These are phyloP conservation scores for Polypedilum vanderplanki DNA, from an alignment of 1,140 invertebrate species.

Conservation along the genomic window DNA sequence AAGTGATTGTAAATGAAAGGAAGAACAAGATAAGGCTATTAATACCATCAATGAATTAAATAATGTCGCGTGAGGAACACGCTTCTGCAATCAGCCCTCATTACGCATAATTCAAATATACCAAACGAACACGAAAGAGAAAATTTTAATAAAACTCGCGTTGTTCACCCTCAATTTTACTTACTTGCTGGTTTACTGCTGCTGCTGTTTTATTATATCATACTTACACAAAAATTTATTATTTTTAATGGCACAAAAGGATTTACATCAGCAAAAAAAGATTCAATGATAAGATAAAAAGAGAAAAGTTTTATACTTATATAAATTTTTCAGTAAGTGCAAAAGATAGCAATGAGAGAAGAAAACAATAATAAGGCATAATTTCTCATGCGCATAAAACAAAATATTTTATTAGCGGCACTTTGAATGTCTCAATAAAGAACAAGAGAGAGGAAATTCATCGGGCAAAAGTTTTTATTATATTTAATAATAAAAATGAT, in stretches of 20 bases:
- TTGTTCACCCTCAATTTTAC: background rate
- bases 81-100: slow-evolving; percentile 16
- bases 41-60: slow-evolving; percentile 19
- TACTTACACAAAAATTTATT: background rate
- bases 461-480: background rate
- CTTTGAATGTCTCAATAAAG: background rate
- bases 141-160: slow-evolving; percentile 5
- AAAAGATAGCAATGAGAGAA: background rate
- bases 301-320: too few relatives aligned
- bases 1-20: slow-evolving; percentile 13
- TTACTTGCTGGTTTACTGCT: background rate
- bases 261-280: background rate
- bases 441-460: background rate
- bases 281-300: background rate
- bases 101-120: slow-evolving; percentile 1
- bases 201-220: background rate
- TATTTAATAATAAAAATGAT: background rate
- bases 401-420: background rate
- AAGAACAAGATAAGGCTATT: background rate
- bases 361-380: background rate
- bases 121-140: background rate
- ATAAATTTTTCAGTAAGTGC: background rate
- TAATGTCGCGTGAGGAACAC: slow-evolving; percentile 9
- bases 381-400: slow-evolving; percentile 18
- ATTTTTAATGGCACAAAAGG: background rate